Evolutionary conservation across 2,113 vertebrate genomes (phyloP).

Genomic region (Anthoscopus minutus): DNA sequence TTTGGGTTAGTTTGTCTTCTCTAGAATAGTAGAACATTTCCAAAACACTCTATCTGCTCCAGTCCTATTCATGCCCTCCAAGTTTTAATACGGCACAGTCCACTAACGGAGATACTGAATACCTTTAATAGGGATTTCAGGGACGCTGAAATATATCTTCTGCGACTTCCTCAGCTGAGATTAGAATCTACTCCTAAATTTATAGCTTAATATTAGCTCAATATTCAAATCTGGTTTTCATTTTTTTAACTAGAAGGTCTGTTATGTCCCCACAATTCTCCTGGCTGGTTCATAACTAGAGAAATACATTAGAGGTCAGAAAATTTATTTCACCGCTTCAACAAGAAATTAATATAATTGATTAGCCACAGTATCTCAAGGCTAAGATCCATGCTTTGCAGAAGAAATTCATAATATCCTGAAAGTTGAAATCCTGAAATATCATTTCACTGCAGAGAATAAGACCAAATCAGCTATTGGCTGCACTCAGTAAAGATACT

Average conservation of each 20-base stretch:
- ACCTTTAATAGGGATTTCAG: neutral
- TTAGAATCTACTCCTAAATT: neutral
- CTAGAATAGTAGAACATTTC: neutral
- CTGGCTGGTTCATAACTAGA: neutral
- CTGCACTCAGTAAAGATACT: slow-evolving; percentile 42
- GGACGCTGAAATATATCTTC: neutral
- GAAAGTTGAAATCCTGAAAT: slow-evolving; percentile 56
- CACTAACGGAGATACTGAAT: neutral
- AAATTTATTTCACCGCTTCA: slow-evolving; percentile 46
- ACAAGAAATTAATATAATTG: slow-evolving; percentile 61
- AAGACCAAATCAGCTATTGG: slow-evolving; percentile 55
- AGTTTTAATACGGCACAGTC: neutral
- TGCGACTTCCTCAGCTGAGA: neutral
- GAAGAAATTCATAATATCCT: slow-evolving; percentile 51
- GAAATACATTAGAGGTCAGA: neutral
- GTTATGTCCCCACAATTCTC: neutral
- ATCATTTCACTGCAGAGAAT: slow-evolving; percentile 55
- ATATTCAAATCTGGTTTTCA: neutral
- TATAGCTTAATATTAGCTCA: neutral
- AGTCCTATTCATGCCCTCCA: neutral
- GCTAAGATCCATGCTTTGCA: slow-evolving; percentile 48
- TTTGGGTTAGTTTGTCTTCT: neutral
- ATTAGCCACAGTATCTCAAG: slow-evolving; percentile 57
- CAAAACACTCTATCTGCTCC: neutral
- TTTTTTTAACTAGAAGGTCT: neutral